Percentiles rank a stretch among this genome's conserved stretches.
Conservation (phyloP, 37 sponge, comb jelly and placozoan species). For the Ianthella basta region DNA sequence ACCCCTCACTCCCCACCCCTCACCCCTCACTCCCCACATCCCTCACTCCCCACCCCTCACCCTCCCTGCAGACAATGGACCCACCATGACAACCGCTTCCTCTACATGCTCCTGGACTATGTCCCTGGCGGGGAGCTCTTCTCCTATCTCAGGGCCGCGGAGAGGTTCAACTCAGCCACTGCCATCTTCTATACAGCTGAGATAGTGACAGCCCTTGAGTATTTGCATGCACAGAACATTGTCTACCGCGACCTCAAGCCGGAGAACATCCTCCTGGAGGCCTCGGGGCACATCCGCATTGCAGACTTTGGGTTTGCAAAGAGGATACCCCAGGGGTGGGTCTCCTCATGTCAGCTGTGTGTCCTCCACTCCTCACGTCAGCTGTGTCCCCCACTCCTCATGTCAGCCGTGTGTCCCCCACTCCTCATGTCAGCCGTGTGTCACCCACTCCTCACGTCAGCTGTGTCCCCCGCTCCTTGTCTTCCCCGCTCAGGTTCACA, state of each 20-base stretch:
- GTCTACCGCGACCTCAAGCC: conserved; percentile 95
- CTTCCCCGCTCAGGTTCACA: conserved; percentile 47
- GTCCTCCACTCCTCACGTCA: too few relatives aligned
- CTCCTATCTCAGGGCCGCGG: conserved; percentile 86
- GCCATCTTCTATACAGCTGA: conserved; percentile 88
- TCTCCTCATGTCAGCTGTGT: background rate
- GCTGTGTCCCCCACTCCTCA: too few relatives aligned
- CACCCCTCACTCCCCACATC: too few relatives aligned
- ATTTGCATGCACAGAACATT: conserved; percentile 84
- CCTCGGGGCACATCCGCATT: conserved; percentile 82
- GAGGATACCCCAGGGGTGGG: conserved; percentile 71
- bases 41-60: background rate
- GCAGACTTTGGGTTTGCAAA: conserved; percentile 97
- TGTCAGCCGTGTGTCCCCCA: too few relatives aligned
- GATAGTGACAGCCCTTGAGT: conserved; percentile 92
- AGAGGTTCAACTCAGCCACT: conserved; percentile 71
- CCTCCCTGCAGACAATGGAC: conserved; percentile 68
- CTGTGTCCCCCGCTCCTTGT: background rate
- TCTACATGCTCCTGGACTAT: conserved; percentile 95
- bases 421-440: background rate
- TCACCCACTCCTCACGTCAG: background rate
- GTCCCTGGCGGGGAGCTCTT: conserved; percentile 94
- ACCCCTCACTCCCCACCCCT: too few relatives aligned
- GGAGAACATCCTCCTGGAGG: conserved; percentile 88
- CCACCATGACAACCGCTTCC: conserved; percentile 86